A percentile compares a stretch with the other conserved stretches of the same genome.
Conservation (phyloP, 2,797 vertebrate species). For the Myotis daubentonii region DNA sequence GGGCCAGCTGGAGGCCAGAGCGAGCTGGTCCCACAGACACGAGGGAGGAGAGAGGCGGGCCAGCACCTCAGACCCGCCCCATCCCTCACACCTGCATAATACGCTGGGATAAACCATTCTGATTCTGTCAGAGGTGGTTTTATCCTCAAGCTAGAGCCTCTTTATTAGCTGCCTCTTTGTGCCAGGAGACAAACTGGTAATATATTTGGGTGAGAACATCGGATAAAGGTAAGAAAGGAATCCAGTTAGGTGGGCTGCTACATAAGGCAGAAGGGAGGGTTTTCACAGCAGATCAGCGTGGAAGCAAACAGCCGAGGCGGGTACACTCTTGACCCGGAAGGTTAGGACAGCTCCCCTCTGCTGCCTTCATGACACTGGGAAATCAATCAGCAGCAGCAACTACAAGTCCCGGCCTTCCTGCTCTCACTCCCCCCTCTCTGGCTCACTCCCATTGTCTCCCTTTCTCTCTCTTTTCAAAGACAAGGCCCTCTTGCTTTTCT, state of each 20-base stretch:
- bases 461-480: background rate
- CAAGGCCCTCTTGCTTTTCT: background rate
- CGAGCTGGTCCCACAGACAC: conserved; percentile 64
- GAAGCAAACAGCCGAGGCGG: conserved; percentile 33
- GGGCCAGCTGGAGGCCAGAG: conserved; percentile 71
- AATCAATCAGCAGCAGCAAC: conserved; percentile 23
- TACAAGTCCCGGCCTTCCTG: conserved; percentile 33
- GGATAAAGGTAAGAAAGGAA: conserved; percentile 77
- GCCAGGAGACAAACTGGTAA: conserved; percentile 80
- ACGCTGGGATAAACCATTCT: conserved; percentile 89
- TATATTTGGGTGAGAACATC: conserved; percentile 79
- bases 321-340: background rate
- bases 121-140: conserved; percentile 88
- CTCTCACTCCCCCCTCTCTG: background rate
- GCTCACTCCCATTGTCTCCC: conserved; percentile 1
- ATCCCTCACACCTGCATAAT: conserved; percentile 89
- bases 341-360: conserved; percentile 48
- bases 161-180: conserved; percentile 82
- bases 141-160: conserved; percentile 84
- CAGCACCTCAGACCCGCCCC: conserved; percentile 78
- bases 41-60: conserved; percentile 74
- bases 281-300: conserved; percentile 73
- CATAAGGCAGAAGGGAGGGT: conserved; percentile 70
- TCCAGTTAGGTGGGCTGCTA: conserved; percentile 68
- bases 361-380: conserved; percentile 22